Percentiles rank a stretch among this genome's conserved stretches.
Conservation (phyloP, 2,888 invertebrate genomes). For the Pseudoips prasinana region DNA sequence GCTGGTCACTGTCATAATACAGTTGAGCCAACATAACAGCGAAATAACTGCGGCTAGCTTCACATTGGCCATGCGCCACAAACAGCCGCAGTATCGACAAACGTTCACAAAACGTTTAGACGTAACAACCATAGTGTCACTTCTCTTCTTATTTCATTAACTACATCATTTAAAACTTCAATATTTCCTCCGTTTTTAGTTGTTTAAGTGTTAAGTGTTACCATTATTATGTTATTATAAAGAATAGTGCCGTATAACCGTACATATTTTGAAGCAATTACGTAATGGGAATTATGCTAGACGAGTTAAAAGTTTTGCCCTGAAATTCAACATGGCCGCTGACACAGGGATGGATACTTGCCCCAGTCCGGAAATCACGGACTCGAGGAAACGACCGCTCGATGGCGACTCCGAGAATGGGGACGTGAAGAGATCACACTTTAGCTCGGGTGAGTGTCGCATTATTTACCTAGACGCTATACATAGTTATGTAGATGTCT, state of each 20-base stretch:
- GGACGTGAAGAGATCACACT: conserved; percentile 94
- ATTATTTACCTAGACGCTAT: conserved; percentile 42
- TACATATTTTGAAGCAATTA: conserved; percentile 75
- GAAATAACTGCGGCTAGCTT: conserved; percentile 54
- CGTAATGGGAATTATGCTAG: conserved; percentile 82
- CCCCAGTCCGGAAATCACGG: conserved; percentile 95
- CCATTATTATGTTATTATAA: conserved; percentile 62
- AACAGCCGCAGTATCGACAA: conserved; percentile 78
- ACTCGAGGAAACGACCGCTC: conserved; percentile 94
- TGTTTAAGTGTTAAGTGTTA: conserved; percentile 76
- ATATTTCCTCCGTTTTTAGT: conserved; percentile 62
- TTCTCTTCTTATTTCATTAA: conserved; percentile 74
- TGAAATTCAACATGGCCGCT: conserved; percentile 91
- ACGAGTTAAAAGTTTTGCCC: conserved; percentile 81
- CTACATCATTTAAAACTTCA: conserved; percentile 65
- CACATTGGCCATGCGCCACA: conserved; percentile 68
- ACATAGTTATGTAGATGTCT: conserved; percentile 35
- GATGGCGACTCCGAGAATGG: conserved; percentile 94
- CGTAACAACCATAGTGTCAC: conserved; percentile 75
- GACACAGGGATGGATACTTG: conserved; percentile 97
- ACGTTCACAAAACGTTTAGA: conserved; percentile 79
- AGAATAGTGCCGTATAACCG: conserved; percentile 71
- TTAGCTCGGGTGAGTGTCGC: conserved; percentile 90
- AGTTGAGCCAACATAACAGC: conserved; percentile 54
- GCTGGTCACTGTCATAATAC: conserved; percentile 73